phyloP scores from a whole-genome alignment of 2,888 invertebrate species.

The Ceramica pisi region DNA sequence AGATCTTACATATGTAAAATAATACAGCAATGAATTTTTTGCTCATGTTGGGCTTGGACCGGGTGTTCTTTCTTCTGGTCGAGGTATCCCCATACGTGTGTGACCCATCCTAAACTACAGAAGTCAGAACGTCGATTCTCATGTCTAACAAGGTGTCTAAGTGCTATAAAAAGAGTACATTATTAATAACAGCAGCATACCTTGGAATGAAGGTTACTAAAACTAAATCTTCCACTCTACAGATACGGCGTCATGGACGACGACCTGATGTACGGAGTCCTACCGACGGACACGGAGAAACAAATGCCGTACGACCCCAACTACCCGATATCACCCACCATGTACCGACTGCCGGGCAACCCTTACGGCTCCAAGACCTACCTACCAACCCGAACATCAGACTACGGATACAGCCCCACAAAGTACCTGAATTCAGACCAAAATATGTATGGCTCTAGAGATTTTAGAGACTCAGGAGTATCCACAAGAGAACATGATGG shows the following conservation, averaged over 20 bases:
- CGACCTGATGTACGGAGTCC: slow-evolving; percentile 86
- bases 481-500: slow-evolving; percentile 85
- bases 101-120: too few relatives aligned
- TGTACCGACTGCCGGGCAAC: slow-evolving; percentile 86
- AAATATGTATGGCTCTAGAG: slow-evolving; percentile 84
- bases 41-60: too few relatives aligned
- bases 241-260: slow-evolving; percentile 89
- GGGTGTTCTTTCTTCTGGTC: too few relatives aligned
- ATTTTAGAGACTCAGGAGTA: slow-evolving; percentile 82
- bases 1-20: too few relatives aligned
- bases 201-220: too few relatives aligned
- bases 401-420: slow-evolving; percentile 88
- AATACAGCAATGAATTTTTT: too few relatives aligned
- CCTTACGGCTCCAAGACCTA: slow-evolving; percentile 89
- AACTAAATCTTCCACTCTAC: slow-evolving; percentile 20
- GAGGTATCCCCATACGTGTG: too few relatives aligned
- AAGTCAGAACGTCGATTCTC: too few relatives aligned
- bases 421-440: slow-evolving; percentile 84
- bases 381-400: slow-evolving; percentile 84
- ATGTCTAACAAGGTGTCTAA: too few relatives aligned
- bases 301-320: slow-evolving; percentile 87
- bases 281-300: slow-evolving; percentile 85
- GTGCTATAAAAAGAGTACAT: too few relatives aligned
- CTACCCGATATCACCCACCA: slow-evolving; percentile 88
- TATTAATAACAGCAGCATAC: too few relatives aligned